Conservation (phyloP, 2,113 vertebrate species). For the Lepidothrix coronata region DNA sequence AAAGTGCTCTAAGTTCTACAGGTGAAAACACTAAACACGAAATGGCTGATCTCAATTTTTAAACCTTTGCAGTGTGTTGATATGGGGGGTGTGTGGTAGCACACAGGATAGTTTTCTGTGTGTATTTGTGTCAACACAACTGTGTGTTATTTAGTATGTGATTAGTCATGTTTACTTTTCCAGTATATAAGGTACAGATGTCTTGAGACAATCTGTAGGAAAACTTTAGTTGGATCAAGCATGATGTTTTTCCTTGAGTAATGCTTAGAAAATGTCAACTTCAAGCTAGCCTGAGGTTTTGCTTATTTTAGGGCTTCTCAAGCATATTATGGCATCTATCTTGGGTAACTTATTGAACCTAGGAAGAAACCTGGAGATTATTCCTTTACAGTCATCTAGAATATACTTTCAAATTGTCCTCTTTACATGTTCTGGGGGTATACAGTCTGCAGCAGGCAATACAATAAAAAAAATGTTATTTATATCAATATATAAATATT, state of each 20-base stretch:
- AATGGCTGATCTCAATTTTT: not conserved
- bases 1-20: not conserved
- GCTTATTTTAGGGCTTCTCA: not conserved
- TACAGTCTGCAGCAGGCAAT: not conserved
- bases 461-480: not conserved
- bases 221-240: not conserved
- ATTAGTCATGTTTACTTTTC: slow-evolving; percentile 30
- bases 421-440: not conserved
- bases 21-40: not conserved
- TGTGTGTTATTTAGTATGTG: not conserved
- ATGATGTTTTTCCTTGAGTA: not conserved
- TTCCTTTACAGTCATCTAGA: not conserved
- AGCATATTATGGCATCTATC: not conserved
- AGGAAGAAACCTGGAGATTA: not conserved
- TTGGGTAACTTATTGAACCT: not conserved
- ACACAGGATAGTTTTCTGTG: not conserved
- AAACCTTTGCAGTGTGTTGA: not conserved
- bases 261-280: not conserved
- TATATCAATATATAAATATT: not conserved
- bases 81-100: not conserved
- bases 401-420: not conserved
- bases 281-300: not conserved
- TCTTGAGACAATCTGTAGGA: slow-evolving; percentile 10
- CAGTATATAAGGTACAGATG: not conserved
- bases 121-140: not conserved